Evolutionary conservation across 2,113 vertebrate species (phyloP), one percentile per base, ranked within the genome.

Genomic region (Ornithorhynchus anatinus): DNA sequence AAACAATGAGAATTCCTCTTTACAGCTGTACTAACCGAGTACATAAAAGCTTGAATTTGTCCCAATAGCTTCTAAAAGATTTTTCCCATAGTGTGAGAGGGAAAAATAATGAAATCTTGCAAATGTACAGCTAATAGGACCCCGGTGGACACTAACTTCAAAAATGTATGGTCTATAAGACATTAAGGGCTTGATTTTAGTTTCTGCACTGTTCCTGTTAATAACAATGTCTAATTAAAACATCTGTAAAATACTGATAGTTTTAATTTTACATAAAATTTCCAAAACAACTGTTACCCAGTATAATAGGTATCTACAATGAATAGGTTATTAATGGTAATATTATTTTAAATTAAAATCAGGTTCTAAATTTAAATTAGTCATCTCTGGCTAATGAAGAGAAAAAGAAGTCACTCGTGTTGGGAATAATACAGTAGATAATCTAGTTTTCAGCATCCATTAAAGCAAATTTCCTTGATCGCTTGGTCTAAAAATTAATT

Each of bases 141-240:
- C 82, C 92, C 2, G 20, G 69, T 85, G 92, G 81, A 79, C 75
- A 53, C 83, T 84, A 69, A 86, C 85, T 90, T 86, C 69, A 87
- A 84, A 89, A 88, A 85, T 73, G 79, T 87, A 56, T 50, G 65
- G 75, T 84, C 89, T 88, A 39, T 59, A 75, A 85, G 86, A 90
- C 84, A 78, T 91, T 90, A 88, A 82, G 78, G 73, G 81, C 76
- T 84, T 84, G 79, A 65, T 74, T 84, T 89, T 83, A 84, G 77
- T 79, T 90, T 82, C 87, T 85, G 69, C 64, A 86, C 86, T 80
- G 88, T 90, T 89, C 85, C 87, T 91, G 88, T 92, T 92, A 92
- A 89, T 90, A 92, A 93, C 84, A 84, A 75, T 80, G 84, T 82
- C 89, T 94, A 93, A 93, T 93, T 94, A 93, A 94, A 94, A 92